These are phyloP conservation scores for Melanostigma gelatinosum DNA, from an alignment of 2,113 vertebrate genomes.

Conservation along the genomic window DNA sequence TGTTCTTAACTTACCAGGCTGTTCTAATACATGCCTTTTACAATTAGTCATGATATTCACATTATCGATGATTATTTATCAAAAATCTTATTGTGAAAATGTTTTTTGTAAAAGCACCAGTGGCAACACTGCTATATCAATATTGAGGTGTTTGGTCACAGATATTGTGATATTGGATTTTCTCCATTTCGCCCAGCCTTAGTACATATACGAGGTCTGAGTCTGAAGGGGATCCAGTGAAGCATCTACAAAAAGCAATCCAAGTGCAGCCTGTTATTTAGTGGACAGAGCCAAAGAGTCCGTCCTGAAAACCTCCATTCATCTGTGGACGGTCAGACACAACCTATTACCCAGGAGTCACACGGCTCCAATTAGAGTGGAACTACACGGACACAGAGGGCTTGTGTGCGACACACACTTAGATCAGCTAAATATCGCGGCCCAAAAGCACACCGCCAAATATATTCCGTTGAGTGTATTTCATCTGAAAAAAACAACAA, in stretches of 20 bases:
- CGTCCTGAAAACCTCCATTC: constrained; percentile 60
- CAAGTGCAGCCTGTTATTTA: constrained; percentile 38
- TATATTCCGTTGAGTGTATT: constrained; percentile 49
- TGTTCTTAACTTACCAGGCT: not conserved
- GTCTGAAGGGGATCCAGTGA: constrained; percentile 8
- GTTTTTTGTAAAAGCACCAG: not conserved
- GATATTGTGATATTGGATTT: not conserved
- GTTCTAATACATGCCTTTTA: not conserved
- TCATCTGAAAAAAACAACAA: constrained; percentile 38
- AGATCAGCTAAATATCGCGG: constrained; percentile 63
- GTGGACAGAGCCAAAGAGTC: constrained; percentile 44
- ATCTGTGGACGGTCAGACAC: constrained; percentile 65
- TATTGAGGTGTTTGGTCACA: not conserved
- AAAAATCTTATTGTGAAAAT: not conserved
- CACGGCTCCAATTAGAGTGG: constrained; percentile 66
- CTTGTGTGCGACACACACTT: constrained; percentile 56
- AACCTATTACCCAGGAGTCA: constrained; percentile 70
- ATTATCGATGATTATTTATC: not conserved
- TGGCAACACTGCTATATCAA: not conserved
- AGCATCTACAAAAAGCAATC: constrained; percentile 25
- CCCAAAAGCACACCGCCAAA: constrained; percentile 38
- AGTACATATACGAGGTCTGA: constrained; percentile 14
- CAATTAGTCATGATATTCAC: not conserved
- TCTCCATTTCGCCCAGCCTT: not conserved
- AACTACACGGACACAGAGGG: constrained; percentile 49